phyloP scores from a whole-genome alignment of 1,140 invertebrate species.

The Drosophila prosaltans region DNA sequence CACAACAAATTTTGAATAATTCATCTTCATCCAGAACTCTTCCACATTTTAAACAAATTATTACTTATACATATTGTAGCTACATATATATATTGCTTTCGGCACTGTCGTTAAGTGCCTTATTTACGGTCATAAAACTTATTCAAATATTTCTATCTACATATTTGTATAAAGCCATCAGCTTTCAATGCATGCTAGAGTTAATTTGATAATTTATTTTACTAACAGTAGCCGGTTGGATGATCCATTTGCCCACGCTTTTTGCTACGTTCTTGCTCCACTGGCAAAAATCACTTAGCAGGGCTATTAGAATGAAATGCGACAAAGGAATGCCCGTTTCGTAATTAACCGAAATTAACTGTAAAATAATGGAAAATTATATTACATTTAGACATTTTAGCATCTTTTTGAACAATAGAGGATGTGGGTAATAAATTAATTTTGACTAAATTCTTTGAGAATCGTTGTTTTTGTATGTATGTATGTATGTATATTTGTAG shows the following conservation, averaged over 20 bases:
- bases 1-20: no score
- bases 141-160: background rate
- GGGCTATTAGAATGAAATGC: constrained; percentile 11
- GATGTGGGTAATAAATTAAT: constrained; percentile 50
- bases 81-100: no score
- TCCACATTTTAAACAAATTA: no score
- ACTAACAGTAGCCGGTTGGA: constrained; percentile 36
- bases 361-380: constrained; percentile 61
- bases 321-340: constrained; percentile 29
- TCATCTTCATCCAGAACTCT: no score
- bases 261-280: constrained; percentile 43
- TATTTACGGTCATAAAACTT: background rate
- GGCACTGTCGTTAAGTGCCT: background rate
- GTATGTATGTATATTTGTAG: background rate
- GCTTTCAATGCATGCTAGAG: constrained; percentile 18
- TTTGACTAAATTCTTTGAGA: constrained; percentile 57
- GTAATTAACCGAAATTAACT: constrained; percentile 53
- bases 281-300: constrained; percentile 66
- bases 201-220: constrained; percentile 52
- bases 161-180: constrained; percentile 14
- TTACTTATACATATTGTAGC: no score
- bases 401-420: constrained; percentile 40
- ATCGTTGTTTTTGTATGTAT: constrained; percentile 19
- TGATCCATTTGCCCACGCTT: constrained; percentile 43
- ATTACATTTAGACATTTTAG: constrained; percentile 58